These are phyloP conservation scores for Rhabditophanes sp. DNA, from an alignment of 2,888 invertebrate species.

Conservation along the genomic window DNA sequence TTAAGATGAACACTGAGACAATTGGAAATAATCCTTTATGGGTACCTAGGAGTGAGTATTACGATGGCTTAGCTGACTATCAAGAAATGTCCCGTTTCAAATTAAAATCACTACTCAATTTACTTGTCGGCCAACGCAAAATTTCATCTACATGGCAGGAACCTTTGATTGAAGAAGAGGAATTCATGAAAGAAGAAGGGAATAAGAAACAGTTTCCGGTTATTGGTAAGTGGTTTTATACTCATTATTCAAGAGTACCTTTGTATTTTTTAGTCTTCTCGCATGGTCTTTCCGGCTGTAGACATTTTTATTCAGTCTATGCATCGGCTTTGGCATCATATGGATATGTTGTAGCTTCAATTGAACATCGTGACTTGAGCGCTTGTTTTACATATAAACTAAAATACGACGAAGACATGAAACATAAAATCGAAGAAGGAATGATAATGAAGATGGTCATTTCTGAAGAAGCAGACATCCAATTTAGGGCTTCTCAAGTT, in stretches of 20 bases:
- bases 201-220: constrained; percentile 47
- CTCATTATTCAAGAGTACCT: too few relatives aligned
- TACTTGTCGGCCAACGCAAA: constrained; percentile 32
- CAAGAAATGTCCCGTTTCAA: constrained; percentile 33
- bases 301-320: constrained; percentile 54
- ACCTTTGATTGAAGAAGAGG: not conserved
- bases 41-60: constrained; percentile 51
- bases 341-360: constrained; percentile 55
- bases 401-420: constrained; percentile 17
- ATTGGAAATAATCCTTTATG: constrained; percentile 53
- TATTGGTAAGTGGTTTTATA: too few relatives aligned
- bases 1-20: too few relatives aligned
- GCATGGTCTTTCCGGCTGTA: constrained; percentile 55
- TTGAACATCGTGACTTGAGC: constrained; percentile 57
- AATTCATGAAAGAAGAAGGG: constrained; percentile 11
- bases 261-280: too few relatives aligned
- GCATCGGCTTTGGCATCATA: constrained; percentile 55
- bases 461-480: constrained; percentile 44
- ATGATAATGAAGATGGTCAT: constrained; percentile 21
- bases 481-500: constrained; percentile 46
- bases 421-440: constrained; percentile 22
- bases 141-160: too few relatives aligned
- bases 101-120: constrained; percentile 30
- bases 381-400: constrained; percentile 6
- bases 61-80: constrained; percentile 49